A percentile compares a stretch with the other conserved stretches of the same genome.
These are phyloP conservation scores for Galeopterus variegatus DNA, from an alignment of 2,113 vertebrate species.

Conservation along the genomic window DNA sequence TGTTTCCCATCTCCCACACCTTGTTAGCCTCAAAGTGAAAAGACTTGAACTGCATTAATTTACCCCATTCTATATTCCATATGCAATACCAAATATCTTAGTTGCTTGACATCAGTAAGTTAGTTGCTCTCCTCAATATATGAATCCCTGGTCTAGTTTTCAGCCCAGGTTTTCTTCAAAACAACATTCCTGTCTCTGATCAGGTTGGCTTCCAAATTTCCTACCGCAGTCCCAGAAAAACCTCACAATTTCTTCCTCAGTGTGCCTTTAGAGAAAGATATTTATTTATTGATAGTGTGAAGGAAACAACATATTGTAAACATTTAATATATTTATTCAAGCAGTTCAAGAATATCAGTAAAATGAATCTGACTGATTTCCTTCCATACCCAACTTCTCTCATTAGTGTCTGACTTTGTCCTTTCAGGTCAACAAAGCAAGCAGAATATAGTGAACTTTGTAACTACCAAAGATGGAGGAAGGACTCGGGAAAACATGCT, in stretches of 20 bases:
- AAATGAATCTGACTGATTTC: background rate
- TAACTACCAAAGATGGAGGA: background rate
- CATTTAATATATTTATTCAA: slow-evolving; percentile 26
- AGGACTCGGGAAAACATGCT: background rate
- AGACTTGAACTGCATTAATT: background rate
- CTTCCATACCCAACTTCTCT: background rate
- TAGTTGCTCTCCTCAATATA: background rate
- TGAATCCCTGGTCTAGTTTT: background rate
- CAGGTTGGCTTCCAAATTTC: background rate
- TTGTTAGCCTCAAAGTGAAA: background rate
- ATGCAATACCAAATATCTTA: no score
- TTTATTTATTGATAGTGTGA: background rate
- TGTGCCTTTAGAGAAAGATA: background rate
- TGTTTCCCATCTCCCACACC: background rate
- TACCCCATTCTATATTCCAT: background rate
- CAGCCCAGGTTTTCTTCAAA: background rate
- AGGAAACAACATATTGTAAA: slow-evolving; percentile 20
- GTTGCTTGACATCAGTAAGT: no score
- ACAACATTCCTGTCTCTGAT: background rate
- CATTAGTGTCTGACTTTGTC: background rate
- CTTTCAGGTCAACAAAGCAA: background rate
- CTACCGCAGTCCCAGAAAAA: background rate
- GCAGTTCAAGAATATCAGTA: background rate
- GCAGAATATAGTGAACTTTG: background rate
- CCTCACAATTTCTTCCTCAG: background rate